Percentiles rank a stretch among this genome's conserved stretches.
Evolutionary conservation across 2,113 vertebrate genomes (phyloP).

Genomic region (Ochotona curzoniae): DNA sequence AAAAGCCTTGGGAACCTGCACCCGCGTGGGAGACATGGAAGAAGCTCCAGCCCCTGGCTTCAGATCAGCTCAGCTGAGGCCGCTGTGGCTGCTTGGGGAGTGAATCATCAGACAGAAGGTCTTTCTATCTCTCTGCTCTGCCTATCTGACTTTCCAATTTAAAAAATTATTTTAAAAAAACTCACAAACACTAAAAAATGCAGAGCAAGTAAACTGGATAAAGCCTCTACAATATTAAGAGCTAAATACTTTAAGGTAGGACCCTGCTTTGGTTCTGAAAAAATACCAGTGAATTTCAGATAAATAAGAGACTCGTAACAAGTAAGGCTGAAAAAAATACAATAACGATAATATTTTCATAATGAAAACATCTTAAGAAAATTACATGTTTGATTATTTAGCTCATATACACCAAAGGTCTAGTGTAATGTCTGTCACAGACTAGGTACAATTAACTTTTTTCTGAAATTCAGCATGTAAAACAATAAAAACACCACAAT

Average conservation of each 20-base stretch:
- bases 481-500: slow-evolving; percentile 36
- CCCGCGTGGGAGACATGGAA: too few species aligned
- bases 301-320: slow-evolving; percentile 16
- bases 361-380: neutral
- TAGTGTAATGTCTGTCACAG: neutral
- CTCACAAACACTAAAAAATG: neutral
- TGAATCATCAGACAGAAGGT: too few species aligned
- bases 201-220: neutral
- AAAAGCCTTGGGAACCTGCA: too few species aligned
- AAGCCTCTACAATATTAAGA: neutral
- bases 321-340: neutral
- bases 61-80: too few species aligned
- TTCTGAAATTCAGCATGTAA: neutral
- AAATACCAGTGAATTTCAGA: neutral
- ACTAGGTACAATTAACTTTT: slow-evolving; percentile 10
- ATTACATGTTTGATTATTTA: neutral
- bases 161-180: too few species aligned
- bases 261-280: neutral
- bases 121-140: too few species aligned
- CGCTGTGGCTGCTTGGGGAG: too few species aligned
- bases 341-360: neutral
- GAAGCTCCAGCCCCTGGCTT: too few species aligned
- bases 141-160: too few species aligned
- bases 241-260: neutral
- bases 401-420: neutral